Evolutionary conservation across 2,888 invertebrate species (phyloP).

Genomic region (Megastigmus dorsalis): DNA sequence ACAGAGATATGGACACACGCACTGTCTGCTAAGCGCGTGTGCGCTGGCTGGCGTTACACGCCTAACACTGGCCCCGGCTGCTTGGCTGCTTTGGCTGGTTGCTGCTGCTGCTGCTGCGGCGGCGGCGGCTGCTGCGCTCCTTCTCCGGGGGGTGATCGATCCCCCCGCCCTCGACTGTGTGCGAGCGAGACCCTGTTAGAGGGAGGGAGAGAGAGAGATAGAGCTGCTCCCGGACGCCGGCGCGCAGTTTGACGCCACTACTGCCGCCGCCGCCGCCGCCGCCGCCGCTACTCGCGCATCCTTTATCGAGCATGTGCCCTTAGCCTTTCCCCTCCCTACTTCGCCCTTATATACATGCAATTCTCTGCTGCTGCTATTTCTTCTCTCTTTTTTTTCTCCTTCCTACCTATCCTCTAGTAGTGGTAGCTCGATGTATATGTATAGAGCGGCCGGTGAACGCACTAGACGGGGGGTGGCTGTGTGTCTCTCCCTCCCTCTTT

Average conservation of each 20-base stretch:
- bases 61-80: constrained; percentile 24
- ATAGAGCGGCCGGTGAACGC: no score
- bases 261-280: constrained; percentile 59
- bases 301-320: neutral
- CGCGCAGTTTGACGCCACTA: constrained; percentile 62
- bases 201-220: constrained; percentile 6
- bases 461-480: no score
- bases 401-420: no score
- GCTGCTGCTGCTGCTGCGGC: neutral
- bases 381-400: no score
- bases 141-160: constrained; percentile 38
- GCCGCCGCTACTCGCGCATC: no score
- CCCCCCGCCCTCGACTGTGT: constrained; percentile 5
- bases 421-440: no score
- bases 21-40: constrained; percentile 31
- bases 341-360: no score
- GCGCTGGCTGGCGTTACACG: constrained; percentile 40
- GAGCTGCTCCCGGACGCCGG: constrained; percentile 59
- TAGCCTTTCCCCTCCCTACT: neutral
- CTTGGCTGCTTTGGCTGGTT: neutral
- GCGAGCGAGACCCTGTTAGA: no score
- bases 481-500: no score
- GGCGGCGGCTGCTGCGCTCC: neutral
- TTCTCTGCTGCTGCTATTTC: no score
- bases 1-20: no score